A percentile compares a stretch with the other conserved stretches of the same genome.
These are phyloP conservation scores for Girardia tigrina DNA, from an alignment of 2,888 invertebrate genomes.

Conservation along the genomic window DNA sequence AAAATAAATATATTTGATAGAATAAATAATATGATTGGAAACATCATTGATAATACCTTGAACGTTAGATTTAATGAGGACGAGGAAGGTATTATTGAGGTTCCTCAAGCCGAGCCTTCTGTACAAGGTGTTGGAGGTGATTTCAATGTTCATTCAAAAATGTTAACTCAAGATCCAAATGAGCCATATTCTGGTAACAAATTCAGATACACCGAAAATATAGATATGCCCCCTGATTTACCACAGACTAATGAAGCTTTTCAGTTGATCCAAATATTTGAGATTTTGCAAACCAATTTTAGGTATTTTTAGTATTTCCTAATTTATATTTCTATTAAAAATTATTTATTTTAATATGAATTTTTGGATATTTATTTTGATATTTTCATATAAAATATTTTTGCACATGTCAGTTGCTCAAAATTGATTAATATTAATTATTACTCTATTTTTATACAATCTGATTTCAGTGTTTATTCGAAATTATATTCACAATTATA, in stretches of 20 bases:
- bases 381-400: no score
- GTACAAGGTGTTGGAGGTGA: background rate
- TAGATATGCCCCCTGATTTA: background rate
- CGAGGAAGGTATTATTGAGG: background rate
- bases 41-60: background rate
- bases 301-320: background rate
- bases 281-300: background rate
- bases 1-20: no score
- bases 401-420: no score
- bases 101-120: background rate
- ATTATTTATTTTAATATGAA: background rate
- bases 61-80: background rate
- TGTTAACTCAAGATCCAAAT: background rate
- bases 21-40: background rate
- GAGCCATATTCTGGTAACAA: slow-evolving; percentile 12
- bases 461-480: background rate
- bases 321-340: background rate
- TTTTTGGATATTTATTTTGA: background rate
- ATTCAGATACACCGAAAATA: background rate
- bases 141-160: slow-evolving; percentile 1
- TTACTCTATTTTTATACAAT: background rate
- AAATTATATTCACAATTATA: no score
- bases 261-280: background rate
- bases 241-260: background rate
- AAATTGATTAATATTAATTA: background rate